Evolutionary conservation across 2,888 invertebrate genomes (phyloP).

Genomic region (Azorinus chamasolen): DNA sequence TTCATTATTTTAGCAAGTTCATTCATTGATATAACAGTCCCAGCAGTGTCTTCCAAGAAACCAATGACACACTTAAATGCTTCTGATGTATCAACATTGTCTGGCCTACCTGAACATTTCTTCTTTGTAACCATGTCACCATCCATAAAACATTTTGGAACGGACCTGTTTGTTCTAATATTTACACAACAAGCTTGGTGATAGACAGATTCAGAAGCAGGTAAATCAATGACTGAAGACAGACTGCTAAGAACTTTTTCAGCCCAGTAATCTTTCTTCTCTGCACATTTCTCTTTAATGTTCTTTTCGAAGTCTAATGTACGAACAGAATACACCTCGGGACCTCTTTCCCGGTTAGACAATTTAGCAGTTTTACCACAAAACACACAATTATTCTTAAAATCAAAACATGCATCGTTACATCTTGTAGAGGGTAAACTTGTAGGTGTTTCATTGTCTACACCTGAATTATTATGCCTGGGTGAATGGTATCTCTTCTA

Average conservation of each 20-base stretch:
- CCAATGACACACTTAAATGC: slow-evolving; percentile 29
- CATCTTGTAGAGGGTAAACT: no score
- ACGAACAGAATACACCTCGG: slow-evolving; percentile 9
- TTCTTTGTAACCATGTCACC: not conserved
- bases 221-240: slow-evolving; percentile 51
- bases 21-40: slow-evolving; percentile 31
- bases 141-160: no score
- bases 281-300: slow-evolving; percentile 2
- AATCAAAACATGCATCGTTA: slow-evolving; percentile 3
- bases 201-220: slow-evolving; percentile 64
- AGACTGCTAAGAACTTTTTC: slow-evolving; percentile 29
- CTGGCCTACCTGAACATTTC: slow-evolving; percentile 1
- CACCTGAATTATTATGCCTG: no score
- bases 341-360: slow-evolving; percentile 2
- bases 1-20: slow-evolving; percentile 38
- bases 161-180: slow-evolving; percentile 32
- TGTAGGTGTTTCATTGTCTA: no score
- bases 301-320: slow-evolving; percentile 16
- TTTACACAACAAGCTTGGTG: slow-evolving; percentile 63
- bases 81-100: not conserved
- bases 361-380: slow-evolving; percentile 20
- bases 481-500: no score
- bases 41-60: slow-evolving; percentile 36
- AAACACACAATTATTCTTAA: slow-evolving; percentile 32
- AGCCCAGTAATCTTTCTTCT: slow-evolving; percentile 38